phyloP scores from a whole-genome alignment of 2,888 invertebrate genomes.

The Tetramorium bicarinatum region DNA sequence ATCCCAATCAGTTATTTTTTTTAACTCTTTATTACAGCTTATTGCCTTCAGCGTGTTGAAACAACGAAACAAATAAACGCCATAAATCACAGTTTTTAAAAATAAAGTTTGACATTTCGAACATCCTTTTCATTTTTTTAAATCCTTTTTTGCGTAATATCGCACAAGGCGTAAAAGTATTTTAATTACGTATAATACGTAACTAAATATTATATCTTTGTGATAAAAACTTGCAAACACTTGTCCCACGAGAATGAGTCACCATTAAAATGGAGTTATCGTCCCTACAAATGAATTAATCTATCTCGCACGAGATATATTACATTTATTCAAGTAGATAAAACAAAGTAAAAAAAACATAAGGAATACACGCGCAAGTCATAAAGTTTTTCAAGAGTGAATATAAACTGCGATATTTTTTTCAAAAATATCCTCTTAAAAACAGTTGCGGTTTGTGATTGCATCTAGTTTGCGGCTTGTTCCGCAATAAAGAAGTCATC shows the following conservation, averaged over 20 bases:
- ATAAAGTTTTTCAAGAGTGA: background rate
- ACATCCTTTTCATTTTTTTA: background rate
- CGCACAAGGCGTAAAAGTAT: background rate
- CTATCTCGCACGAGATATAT: background rate
- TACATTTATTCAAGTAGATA: background rate
- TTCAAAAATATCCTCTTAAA: background rate
- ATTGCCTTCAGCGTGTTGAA: background rate
- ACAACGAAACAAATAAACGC: slow-evolving; percentile 21
- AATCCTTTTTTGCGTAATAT: background rate
- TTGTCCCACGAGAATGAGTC: slow-evolving; percentile 4
- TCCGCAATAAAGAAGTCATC: slow-evolving; percentile 28
- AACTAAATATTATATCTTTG: background rate
- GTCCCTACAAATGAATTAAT: background rate
- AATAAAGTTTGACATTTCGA: slow-evolving; percentile 23
- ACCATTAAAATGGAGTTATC: background rate
- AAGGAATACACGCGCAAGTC: background rate
- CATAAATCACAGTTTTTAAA: slow-evolving; percentile 12
- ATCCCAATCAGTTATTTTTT: background rate
- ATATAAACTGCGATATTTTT: background rate
- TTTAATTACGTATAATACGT: background rate
- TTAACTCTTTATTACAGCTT: background rate
- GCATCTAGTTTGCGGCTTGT: background rate
- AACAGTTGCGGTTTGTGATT: slow-evolving; percentile 4
- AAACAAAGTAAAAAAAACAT: background rate
- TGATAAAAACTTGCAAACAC: background rate